These are phyloP conservation scores for Radopholus similis DNA, from an alignment of 1,140 invertebrate genomes.

Conservation along the genomic window DNA sequence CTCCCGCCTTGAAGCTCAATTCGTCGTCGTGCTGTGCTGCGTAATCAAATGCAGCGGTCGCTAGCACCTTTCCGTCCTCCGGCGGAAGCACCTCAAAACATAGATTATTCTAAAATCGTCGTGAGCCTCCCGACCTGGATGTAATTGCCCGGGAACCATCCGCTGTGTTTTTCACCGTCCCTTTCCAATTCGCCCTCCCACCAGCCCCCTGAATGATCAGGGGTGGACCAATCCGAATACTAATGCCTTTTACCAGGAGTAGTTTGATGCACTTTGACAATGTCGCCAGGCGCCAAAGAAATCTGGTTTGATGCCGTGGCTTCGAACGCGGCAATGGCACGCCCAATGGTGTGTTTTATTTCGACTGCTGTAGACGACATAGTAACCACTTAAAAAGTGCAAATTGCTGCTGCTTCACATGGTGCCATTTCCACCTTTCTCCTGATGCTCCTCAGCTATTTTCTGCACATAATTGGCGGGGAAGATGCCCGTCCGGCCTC, in stretches of 20 bases:
- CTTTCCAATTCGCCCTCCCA: constrained; percentile 94
- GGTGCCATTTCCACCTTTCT: background rate
- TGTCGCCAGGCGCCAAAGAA: constrained; percentile 80
- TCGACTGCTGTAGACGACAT: background rate
- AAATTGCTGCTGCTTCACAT: constrained; percentile 29
- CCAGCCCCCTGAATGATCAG: constrained; percentile 19
- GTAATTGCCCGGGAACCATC: constrained; percentile 59
- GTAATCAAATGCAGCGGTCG: constrained; percentile 38
- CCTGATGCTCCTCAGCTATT: constrained; percentile 50
- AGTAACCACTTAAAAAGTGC: constrained; percentile 23
- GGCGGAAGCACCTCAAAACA: constrained; percentile 3
- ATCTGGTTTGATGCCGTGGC: constrained; percentile 63
- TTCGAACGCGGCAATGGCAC: constrained; percentile 45
- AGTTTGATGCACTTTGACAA: constrained; percentile 92
- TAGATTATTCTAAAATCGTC: background rate
- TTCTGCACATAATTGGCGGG: constrained; percentile 68
- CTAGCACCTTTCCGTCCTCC: background rate
- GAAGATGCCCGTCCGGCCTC: constrained; percentile 81
- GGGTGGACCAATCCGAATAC: background rate
- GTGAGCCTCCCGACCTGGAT: constrained; percentile 26
- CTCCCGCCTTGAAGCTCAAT: constrained; percentile 37
- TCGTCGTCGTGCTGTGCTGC: constrained; percentile 42
- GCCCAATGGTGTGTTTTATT: constrained; percentile 24
- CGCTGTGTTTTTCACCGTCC: constrained; percentile 34
- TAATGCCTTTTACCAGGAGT: constrained; percentile 80